Conservation (phyloP, 2,113 vertebrate genomes). For the Lontra canadensis region DNA sequence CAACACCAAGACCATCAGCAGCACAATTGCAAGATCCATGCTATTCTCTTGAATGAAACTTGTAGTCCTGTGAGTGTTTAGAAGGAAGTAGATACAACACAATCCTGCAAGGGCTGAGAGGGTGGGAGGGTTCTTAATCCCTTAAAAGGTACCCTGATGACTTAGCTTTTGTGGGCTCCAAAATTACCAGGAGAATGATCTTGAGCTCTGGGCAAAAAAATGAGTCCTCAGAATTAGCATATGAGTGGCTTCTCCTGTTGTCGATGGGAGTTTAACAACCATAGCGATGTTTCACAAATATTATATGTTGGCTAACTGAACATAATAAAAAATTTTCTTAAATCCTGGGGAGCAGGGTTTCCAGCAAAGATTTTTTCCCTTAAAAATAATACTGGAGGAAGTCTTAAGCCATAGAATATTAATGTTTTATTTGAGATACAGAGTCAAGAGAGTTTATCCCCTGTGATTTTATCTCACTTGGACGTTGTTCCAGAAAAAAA, state of each 20-base stretch:
- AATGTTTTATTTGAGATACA: conserved; percentile 26
- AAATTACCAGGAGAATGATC: not conserved
- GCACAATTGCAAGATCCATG: not conserved
- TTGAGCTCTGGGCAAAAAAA: not conserved
- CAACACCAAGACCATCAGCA: not conserved
- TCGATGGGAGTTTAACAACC: not conserved
- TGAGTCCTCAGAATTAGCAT: conserved; percentile 1
- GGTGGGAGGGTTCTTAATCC: not conserved
- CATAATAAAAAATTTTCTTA: not conserved
- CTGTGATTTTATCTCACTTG: conserved; percentile 29
- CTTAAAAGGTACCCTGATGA: not conserved
- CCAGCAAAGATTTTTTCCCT: not conserved
- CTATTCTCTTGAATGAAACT: conserved; percentile 17
- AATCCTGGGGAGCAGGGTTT: conserved; percentile 23
- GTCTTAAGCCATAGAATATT: not conserved
- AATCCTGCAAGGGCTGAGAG: not conserved
- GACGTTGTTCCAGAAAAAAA: conserved; percentile 55
- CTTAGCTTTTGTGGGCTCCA: not conserved
- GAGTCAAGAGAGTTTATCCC: conserved; percentile 4
- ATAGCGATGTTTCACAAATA: conserved; percentile 36
- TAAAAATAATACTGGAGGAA: conserved; percentile 45
- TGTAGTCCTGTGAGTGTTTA: not conserved
- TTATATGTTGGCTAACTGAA: not conserved
- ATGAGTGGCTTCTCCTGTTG: conserved; percentile 8
- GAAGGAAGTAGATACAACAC: not conserved